A percentile compares a stretch with the other conserved stretches of the same genome.
These are phyloP conservation scores for Drosophila tripunctata DNA, from an alignment of 2,888 invertebrate species.

Conservation along the genomic window DNA sequence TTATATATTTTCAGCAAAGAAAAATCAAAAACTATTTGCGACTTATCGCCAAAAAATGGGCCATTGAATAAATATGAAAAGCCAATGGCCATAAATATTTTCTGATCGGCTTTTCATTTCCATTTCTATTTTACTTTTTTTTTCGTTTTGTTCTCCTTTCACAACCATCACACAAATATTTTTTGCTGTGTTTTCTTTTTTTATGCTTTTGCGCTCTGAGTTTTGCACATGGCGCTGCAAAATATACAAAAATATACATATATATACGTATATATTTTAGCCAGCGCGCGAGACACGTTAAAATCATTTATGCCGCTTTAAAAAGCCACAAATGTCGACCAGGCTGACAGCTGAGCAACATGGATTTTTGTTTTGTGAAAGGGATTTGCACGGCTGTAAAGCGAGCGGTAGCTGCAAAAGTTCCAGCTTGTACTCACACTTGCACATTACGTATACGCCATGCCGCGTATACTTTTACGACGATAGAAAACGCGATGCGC, in stretches of 20 bases:
- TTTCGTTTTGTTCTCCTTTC: neutral
- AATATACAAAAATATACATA: too few species aligned
- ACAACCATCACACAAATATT: slow-evolving; percentile 17
- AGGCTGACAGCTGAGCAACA: slow-evolving; percentile 36
- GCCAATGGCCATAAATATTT: slow-evolving; percentile 74
- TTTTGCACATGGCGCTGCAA: slow-evolving; percentile 60
- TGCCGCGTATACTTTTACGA: slow-evolving; percentile 64
- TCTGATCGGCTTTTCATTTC: slow-evolving; percentile 57
- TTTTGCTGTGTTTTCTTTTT: slow-evolving; percentile 39
- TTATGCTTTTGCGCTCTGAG: slow-evolving; percentile 8
- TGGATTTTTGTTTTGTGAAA: slow-evolving; percentile 40
- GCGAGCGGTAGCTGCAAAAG: slow-evolving; percentile 50
- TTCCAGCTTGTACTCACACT: slow-evolving; percentile 17
- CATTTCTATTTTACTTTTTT: slow-evolving; percentile 32
- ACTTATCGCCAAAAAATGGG: slow-evolving; percentile 74
- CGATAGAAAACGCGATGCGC: slow-evolving; percentile 65
- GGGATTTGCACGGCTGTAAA: slow-evolving; percentile 69
- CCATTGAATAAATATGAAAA: slow-evolving; percentile 77
- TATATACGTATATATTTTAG: too few species aligned
- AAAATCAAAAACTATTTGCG: slow-evolving; percentile 63
- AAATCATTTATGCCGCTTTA: slow-evolving; percentile 76
- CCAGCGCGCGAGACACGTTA: slow-evolving; percentile 39
- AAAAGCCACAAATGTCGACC: slow-evolving; percentile 69
- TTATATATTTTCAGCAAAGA: neutral
- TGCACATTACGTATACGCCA: slow-evolving; percentile 60